These are phyloP conservation scores for Plemyria rubiginata DNA, from an alignment of 2,888 invertebrate species.

Conservation along the genomic window DNA sequence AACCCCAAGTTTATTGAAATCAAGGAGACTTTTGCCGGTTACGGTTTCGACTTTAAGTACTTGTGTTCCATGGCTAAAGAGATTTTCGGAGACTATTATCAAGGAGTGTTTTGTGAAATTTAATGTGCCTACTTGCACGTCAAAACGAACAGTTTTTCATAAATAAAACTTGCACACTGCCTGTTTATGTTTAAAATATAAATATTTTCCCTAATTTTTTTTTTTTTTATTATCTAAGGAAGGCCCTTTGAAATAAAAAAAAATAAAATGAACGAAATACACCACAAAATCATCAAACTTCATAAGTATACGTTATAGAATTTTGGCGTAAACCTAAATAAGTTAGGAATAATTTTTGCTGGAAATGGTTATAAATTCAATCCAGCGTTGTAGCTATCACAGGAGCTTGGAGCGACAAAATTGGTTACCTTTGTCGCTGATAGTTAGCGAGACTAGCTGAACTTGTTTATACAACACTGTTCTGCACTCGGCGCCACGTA, in stretches of 20 bases:
- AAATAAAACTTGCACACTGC: slow-evolving; percentile 11
- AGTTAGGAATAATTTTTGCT: neutral
- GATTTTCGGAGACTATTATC: slow-evolving; percentile 51
- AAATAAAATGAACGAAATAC: no score
- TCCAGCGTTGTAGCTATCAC: slow-evolving; percentile 37
- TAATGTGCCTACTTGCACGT: slow-evolving; percentile 4
- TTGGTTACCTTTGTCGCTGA: slow-evolving; percentile 61
- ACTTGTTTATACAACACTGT: slow-evolving; percentile 66
- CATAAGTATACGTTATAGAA: no score
- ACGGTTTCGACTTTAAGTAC: slow-evolving; percentile 52
- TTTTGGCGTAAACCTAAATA: neutral
- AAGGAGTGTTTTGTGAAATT: slow-evolving; percentile 49
- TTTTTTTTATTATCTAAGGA: no score
- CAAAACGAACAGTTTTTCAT: slow-evolving; percentile 9
- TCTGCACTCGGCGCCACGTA: slow-evolving; percentile 56
- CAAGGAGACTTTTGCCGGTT: slow-evolving; percentile 48
- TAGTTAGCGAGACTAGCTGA: slow-evolving; percentile 67
- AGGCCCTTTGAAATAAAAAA: neutral
- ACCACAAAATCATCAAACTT: no score
- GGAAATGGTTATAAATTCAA: slow-evolving; percentile 15
- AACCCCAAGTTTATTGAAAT: slow-evolving; percentile 53
- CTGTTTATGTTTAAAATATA: neutral
- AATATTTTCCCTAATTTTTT: neutral
- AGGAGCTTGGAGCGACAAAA: slow-evolving; percentile 48
- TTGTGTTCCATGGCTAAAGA: slow-evolving; percentile 49